A percentile compares a stretch with the other conserved stretches of the same genome.
Conservation (phyloP, 1,140 invertebrate species). For the Lucilia cuprina region DNA sequence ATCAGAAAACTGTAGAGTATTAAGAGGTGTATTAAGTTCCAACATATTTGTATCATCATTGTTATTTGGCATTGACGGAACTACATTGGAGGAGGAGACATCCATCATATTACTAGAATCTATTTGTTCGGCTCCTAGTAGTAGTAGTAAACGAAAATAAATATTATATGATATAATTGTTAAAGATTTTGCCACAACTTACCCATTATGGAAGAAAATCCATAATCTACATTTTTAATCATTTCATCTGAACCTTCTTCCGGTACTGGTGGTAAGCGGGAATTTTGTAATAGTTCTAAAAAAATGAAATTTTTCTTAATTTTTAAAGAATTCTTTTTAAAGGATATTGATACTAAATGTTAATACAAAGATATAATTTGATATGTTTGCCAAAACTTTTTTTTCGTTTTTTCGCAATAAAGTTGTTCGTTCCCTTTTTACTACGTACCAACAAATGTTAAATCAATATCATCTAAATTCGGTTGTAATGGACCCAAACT, state of each 20-base stretch:
- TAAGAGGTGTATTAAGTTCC: constrained; percentile 56
- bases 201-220: constrained; percentile 39
- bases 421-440: background rate
- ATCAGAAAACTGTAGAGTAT: constrained; percentile 47
- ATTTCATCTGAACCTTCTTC: constrained; percentile 64
- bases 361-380: too few relatives aligned
- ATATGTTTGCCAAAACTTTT: background rate
- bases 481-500: constrained; percentile 95
- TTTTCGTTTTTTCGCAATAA: background rate
- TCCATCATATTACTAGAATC: constrained; percentile 51
- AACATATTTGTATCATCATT: constrained; percentile 56
- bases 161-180: background rate
- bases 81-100: constrained; percentile 40
- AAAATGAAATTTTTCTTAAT: background rate
- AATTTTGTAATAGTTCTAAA: constrained; percentile 52
- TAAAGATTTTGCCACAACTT: background rate
- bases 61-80: constrained; percentile 14
- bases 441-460: constrained; percentile 75
- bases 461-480: constrained; percentile 95
- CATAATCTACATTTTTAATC: constrained; percentile 58
- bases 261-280: constrained; percentile 66
- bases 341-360: too few relatives aligned
- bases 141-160: background rate
- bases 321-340: too few relatives aligned
- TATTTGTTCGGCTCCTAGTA: constrained; percentile 52